These are phyloP conservation scores for Papilio dardanus DNA, from an alignment of 1,140 invertebrate species.

Conservation along the genomic window DNA sequence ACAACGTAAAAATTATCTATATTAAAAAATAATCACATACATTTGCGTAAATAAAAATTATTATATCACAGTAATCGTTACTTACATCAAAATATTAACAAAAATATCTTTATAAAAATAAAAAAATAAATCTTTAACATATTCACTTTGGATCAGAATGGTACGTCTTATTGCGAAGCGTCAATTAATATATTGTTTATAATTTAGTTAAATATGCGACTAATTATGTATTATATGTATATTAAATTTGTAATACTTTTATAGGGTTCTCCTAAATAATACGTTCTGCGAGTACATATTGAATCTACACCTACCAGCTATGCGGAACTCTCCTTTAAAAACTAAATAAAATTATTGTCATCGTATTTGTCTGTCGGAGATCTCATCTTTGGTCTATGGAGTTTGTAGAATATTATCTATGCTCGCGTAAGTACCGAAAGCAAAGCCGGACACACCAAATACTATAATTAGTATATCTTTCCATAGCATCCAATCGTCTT, in stretches of 20 bases:
- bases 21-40: conserved; percentile 26
- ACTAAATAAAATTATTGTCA: conserved; percentile 38
- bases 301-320: conserved; percentile 36
- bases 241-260: conserved; percentile 31
- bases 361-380: not conserved
- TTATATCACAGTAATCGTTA: conserved; percentile 31
- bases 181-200: not conserved
- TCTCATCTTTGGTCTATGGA: conserved; percentile 10
- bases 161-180: conserved; percentile 16
- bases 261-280: conserved; percentile 30
- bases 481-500: conserved; percentile 85
- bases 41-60: conserved; percentile 31
- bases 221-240: conserved; percentile 8
- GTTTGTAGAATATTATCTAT: conserved; percentile 84
- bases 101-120: conserved; percentile 9
- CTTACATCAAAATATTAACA: conserved; percentile 31
- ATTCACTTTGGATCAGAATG: conserved; percentile 21
- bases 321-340: conserved; percentile 27
- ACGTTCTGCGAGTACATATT: conserved; percentile 32
- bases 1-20: conserved; percentile 22
- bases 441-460: conserved; percentile 89
- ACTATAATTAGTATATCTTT: conserved; percentile 88
- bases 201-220: conserved; percentile 20
- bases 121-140: conserved; percentile 13
- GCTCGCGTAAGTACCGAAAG: conserved; percentile 91